These are phyloP conservation scores for Diadema setosum DNA, from an alignment of 35 echinoderm and acorn worm genomes.

Conservation along the genomic window DNA sequence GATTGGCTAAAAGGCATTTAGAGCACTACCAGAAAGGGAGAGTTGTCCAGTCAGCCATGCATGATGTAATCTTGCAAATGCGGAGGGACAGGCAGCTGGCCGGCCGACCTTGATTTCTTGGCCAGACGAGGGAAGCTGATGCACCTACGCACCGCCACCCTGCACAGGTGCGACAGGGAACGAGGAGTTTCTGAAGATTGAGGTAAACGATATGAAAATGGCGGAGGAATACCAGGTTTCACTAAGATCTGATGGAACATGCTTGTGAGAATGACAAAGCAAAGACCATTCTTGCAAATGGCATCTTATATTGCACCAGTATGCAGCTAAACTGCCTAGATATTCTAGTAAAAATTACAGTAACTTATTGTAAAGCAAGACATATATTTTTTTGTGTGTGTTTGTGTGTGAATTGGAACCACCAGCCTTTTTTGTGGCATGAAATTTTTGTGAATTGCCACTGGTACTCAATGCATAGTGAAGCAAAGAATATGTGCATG, in stretches of 20 bases:
- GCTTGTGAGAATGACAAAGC: too few relatives aligned
- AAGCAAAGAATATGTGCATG: too few relatives aligned
- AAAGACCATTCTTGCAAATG: too few relatives aligned
- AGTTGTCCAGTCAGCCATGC: neutral
- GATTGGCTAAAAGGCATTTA: too few relatives aligned
- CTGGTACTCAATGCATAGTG: too few relatives aligned
- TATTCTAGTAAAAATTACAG: neutral
- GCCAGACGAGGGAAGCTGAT: neutral
- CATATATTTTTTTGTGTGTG: neutral
- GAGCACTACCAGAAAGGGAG: too few relatives aligned
- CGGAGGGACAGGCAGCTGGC: neutral
- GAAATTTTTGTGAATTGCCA: too few relatives aligned
- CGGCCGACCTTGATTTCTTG: neutral
- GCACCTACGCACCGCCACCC: neutral
- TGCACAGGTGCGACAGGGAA: neutral
- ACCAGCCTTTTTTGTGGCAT: too few relatives aligned
- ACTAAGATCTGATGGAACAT: neutral
- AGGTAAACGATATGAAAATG: neutral
- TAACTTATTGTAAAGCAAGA: neutral
- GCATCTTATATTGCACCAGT: too few relatives aligned
- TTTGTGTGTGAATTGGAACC: too few relatives aligned
- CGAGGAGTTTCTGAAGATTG: neutral
- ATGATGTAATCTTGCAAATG: neutral
- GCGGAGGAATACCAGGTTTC: neutral
- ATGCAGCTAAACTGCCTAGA: neutral